A percentile compares a stretch with the other conserved stretches of the same genome.
Evolutionary conservation across 2,888 invertebrate species (phyloP).

Genomic region (Theristus sp.): DNA sequence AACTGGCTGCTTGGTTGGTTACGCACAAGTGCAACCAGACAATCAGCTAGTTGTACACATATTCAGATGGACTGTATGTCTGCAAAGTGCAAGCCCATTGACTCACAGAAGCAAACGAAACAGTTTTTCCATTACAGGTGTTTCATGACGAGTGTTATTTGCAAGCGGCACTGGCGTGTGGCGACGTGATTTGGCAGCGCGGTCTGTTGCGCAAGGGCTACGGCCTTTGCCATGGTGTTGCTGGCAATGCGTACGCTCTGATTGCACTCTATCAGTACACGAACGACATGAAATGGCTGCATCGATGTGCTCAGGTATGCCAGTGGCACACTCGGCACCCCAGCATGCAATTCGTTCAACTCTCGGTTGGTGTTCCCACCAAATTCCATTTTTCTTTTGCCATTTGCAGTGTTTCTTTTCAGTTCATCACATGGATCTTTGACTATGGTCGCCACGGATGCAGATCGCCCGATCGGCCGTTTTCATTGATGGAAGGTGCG

Average conservation of each 20-base stretch:
- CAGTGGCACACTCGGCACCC: too few relatives aligned
- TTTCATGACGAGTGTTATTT: slow-evolving; percentile 50
- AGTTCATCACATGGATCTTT: slow-evolving; percentile 62
- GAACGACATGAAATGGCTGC: slow-evolving; percentile 49
- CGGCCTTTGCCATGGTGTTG: slow-evolving; percentile 66
- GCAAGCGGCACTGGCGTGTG: slow-evolving; percentile 47
- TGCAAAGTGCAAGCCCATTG: too few relatives aligned
- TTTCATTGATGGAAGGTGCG: slow-evolving; percentile 69
- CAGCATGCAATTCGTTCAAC: too few relatives aligned
- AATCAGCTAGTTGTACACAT: too few relatives aligned
- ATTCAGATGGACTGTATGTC: too few relatives aligned
- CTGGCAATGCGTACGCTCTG: slow-evolving; percentile 63
- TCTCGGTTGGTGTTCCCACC: too few relatives aligned
- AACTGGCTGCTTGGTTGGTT: too few relatives aligned
- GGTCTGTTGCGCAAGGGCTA: slow-evolving; percentile 69
- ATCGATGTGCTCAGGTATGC: slow-evolving; percentile 46
- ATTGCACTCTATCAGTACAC: slow-evolving; percentile 58
- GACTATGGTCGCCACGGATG: slow-evolving; percentile 47
- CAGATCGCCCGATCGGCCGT: slow-evolving; percentile 52
- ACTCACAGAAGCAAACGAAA: neutral
- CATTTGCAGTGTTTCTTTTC: too few relatives aligned
- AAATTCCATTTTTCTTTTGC: too few relatives aligned
- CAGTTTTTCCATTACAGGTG: slow-evolving; percentile 35
- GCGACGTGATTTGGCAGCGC: slow-evolving; percentile 59
- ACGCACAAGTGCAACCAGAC: too few relatives aligned